phyloP scores from a whole-genome alignment of 2,888 invertebrate genomes.

The Branchipolynoe longqiensis region DNA sequence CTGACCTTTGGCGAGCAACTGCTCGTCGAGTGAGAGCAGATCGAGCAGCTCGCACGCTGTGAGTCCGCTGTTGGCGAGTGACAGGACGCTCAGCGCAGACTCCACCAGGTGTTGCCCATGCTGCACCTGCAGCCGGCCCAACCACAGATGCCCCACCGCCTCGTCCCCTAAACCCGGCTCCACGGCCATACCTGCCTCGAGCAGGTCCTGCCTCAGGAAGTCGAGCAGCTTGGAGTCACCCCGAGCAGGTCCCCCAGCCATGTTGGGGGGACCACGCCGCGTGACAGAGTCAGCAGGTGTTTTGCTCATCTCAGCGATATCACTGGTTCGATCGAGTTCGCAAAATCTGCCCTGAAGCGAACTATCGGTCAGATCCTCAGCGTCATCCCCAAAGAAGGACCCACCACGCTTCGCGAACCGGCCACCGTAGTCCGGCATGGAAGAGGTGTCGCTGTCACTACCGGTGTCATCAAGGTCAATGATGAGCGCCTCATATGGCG shows the following conservation, averaged over 20 bases:
- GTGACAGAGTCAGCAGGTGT: background rate
- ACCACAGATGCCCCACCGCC: background rate
- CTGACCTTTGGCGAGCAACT: constrained; percentile 34
- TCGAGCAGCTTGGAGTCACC: background rate
- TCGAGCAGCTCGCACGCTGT: constrained; percentile 31
- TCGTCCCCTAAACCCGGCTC: background rate
- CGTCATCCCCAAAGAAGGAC: too few relatives aligned
- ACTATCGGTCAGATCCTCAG: too few relatives aligned
- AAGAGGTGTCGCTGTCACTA: background rate
- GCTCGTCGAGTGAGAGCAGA: constrained; percentile 24
- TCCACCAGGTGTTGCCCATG: constrained; percentile 11
- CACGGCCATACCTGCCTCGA: background rate
- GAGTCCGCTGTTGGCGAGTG: background rate
- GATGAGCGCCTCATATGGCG: constrained; percentile 15
- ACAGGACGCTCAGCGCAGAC: background rate
- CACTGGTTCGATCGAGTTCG: too few relatives aligned
- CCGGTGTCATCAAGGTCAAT: constrained; percentile 21
- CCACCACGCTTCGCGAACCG: too few relatives aligned
- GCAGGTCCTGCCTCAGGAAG: background rate
- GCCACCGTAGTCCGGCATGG: too few relatives aligned
- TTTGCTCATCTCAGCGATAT: too few relatives aligned
- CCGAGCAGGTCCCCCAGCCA: background rate
- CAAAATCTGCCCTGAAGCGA: too few relatives aligned
- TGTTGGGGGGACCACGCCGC: background rate
- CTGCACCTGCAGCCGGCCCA: background rate